A percentile compares a stretch with the other conserved stretches of the same genome.
These are phyloP conservation scores for Zhuqinia jingwanae DNA, from an alignment of 2,888 invertebrate species.

Conservation along the genomic window DNA sequence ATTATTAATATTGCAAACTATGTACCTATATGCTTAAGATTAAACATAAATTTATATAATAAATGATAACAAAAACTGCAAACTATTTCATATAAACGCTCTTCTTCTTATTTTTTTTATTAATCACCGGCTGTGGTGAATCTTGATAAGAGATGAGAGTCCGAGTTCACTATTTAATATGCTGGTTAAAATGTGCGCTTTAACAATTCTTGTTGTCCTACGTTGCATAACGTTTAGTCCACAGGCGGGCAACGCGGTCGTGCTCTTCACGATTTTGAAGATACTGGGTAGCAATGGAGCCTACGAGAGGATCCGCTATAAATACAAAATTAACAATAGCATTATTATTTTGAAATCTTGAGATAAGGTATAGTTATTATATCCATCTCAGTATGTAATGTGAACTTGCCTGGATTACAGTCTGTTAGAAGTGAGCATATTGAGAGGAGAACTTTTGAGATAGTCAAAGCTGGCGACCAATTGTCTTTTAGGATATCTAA, in stretches of 20 bases:
- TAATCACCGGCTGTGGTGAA: slow-evolving; percentile 30
- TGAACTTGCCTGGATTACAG: slow-evolving; percentile 96
- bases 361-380: background rate
- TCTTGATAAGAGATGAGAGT: background rate
- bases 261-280: slow-evolving; percentile 98
- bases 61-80: too few species aligned
- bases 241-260: slow-evolving; percentile 97
- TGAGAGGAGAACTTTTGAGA: slow-evolving; percentile 97
- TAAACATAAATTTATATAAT: background rate
- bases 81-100: background rate
- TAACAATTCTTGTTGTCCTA: slow-evolving; percentile 82
- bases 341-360: background rate
- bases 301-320: slow-evolving; percentile 96
- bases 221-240: slow-evolving; percentile 99
- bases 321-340: background rate
- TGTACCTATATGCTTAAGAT: background rate
- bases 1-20: background rate
- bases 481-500: slow-evolving; percentile 99
- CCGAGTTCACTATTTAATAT: slow-evolving; percentile 13
- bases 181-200: slow-evolving; percentile 26
- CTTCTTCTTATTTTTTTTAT: background rate
- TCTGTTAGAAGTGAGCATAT: slow-evolving; percentile 99
- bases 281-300: slow-evolving; percentile 99
- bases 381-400: background rate
- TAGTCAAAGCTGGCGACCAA: slow-evolving; percentile 99